Evolutionary conservation across 1,140 invertebrate species (phyloP).

Genomic region (Formica exsecta): DNA sequence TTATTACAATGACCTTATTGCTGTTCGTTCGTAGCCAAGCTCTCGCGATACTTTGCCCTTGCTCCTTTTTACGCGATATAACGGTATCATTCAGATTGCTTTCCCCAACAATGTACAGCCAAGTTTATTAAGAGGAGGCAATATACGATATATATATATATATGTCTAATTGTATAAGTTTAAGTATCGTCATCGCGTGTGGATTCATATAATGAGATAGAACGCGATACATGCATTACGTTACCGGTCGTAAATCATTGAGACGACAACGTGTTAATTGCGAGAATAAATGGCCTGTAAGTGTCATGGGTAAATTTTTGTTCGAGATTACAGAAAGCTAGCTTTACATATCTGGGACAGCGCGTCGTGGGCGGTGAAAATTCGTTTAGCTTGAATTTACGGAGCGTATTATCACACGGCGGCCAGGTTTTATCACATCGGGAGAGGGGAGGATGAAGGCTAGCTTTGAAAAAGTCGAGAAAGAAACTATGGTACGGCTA

Average conservation of each 20-base stretch:
- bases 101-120: background rate
- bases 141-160: background rate
- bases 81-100: constrained; percentile 5
- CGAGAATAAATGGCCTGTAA: constrained; percentile 31
- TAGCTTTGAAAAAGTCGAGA: constrained; percentile 37
- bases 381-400: constrained; percentile 53
- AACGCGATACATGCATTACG: background rate
- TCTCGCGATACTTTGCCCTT: background rate
- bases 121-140: background rate
- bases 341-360: constrained; percentile 17
- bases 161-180: background rate
- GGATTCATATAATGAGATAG: background rate
- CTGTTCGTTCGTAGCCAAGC: constrained; percentile 3
- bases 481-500: constrained; percentile 22
- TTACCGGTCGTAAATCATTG: background rate
- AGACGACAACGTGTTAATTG: constrained; percentile 34
- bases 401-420: constrained; percentile 45
- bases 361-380: constrained; percentile 38
- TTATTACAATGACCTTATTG: constrained; percentile 62
- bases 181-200: background rate
- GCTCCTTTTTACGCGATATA: background rate
- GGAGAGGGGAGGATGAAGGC: background rate
- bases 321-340: constrained; percentile 30
- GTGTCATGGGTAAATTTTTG: constrained; percentile 19
- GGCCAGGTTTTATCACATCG: background rate